Evolutionary conservation across 2,113 vertebrate genomes (phyloP).

Genomic region (Psittacus erithacus): DNA sequence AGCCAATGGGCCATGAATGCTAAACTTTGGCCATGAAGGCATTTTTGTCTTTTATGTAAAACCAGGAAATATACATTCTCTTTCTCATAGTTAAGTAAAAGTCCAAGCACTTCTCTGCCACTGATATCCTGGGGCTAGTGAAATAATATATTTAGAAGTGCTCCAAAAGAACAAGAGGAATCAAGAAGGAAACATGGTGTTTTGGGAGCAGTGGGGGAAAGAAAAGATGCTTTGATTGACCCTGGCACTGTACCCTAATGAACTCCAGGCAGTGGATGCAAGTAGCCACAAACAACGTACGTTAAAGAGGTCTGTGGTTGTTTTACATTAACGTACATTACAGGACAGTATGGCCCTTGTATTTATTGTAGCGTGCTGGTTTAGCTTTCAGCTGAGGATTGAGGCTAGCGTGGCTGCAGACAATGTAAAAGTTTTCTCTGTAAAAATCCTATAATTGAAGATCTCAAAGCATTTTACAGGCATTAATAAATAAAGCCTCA

Average conservation of each 20-base stretch:
- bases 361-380: not conserved
- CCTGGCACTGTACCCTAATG: not conserved
- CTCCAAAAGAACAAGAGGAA: not conserved
- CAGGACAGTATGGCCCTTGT: not conserved
- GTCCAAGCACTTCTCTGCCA: not conserved
- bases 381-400: constrained; percentile 37
- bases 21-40: not conserved
- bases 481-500: constrained; percentile 68
- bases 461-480: constrained; percentile 54
- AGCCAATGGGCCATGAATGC: not conserved
- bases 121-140: not conserved
- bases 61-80: not conserved
- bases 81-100: not conserved
- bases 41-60: not conserved
- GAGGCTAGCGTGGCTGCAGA: not conserved
- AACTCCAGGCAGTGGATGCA: not conserved
- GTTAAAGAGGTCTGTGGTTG: constrained; percentile 18
- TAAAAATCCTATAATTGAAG: constrained; percentile 47
- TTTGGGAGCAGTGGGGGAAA: not conserved
- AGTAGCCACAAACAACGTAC: not conserved
- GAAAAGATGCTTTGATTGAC: not conserved
- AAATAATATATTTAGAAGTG: not conserved
- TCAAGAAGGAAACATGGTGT: rapidly evolving
- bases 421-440: constrained; percentile 16
- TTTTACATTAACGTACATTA: constrained; percentile 17